phyloP scores from a whole-genome alignment of 1,140 invertebrate species.

The Lepidurus couesii region DNA sequence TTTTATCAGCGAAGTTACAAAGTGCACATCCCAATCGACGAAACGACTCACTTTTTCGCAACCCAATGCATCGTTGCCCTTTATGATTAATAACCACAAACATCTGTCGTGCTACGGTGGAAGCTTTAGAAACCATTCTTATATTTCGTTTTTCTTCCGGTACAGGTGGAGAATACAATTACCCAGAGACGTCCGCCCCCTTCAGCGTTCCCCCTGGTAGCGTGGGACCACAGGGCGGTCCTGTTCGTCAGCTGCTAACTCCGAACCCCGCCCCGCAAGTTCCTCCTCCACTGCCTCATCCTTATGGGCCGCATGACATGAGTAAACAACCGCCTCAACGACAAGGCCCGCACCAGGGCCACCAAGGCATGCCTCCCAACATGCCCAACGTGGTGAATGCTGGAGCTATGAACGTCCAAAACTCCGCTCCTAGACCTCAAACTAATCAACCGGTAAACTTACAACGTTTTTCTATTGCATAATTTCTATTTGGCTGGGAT shows the following conservation, averaged over 20 bases:
- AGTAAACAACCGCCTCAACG: conserved; percentile 21
- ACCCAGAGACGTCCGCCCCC: background rate
- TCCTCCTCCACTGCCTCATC: conserved; percentile 12
- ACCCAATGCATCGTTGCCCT: background rate
- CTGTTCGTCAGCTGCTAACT: background rate
- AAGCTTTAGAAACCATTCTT: background rate
- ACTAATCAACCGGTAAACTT: background rate
- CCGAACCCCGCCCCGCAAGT: background rate
- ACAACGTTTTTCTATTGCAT: no score
- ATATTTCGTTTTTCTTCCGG: background rate
- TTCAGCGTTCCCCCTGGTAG: conserved; percentile 7
- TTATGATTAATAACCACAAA: background rate
- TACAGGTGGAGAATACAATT: conserved; percentile 10
- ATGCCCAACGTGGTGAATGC: conserved; percentile 10
- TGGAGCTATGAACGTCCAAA: background rate
- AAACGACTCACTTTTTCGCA: background rate
- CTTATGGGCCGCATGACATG: conserved; percentile 17
- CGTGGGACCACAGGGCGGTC: background rate
- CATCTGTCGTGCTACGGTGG: background rate
- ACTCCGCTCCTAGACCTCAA: background rate
- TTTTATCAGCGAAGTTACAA: background rate
- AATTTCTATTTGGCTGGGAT: no score
- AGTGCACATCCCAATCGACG: background rate
- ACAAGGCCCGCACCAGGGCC: conserved; percentile 12
- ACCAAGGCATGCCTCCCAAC: conserved; percentile 6